Evolutionary conservation across 2,797 vertebrate species (phyloP), one percentile per base, ranked within the genome.

Genomic region (Sebastes baramenuke): DNA sequence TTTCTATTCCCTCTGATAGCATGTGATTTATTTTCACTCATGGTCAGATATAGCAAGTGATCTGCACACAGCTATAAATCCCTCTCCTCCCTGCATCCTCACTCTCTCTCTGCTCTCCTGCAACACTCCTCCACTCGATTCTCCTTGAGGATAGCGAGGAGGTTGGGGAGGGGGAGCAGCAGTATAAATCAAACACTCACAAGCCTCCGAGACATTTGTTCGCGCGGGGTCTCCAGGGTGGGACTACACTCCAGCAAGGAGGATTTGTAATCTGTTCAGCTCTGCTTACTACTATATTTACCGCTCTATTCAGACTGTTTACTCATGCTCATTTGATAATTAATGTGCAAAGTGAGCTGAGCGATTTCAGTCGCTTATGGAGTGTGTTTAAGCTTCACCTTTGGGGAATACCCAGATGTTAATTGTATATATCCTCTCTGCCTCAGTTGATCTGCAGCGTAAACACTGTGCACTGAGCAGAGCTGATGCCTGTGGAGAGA

Each of bases 401-500:
- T 80, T 36, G 20, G 85, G 84, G 67, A 81, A 86, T 81, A 78
- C 29, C 38, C 86, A 71, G 73, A 85, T 70, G 67, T 78, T 87
- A 66, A 55, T 42, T 72, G n/a, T 68, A 70, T 79, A 70, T 59
- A 72, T 77, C 10, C 8, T 36, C 20, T 67, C 16, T 56, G 77
- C 71, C 27, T 56, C 71, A 61, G n/a, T 32, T 65, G 38, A 77
- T 73, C n/a, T 65, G 24, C 25, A 70, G 25, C 34, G 69, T 30
- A 67, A 80, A 72, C 55, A 72, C 13, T 29, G 7, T 67, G n/a
- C 11, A 64, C 36, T 20, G 27, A 77, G 62, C 8, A 62, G 5
- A 79, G 13, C 25, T 32, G 36, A 56, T 60, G 25, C 58, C 1
- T 8, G 4, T n/a, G 2, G 4, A 55, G 38, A 60, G 8, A 49